phyloP scores from a whole-genome alignment of 2,113 vertebrate genomes.

The Neopipo cinnamomea region DNA sequence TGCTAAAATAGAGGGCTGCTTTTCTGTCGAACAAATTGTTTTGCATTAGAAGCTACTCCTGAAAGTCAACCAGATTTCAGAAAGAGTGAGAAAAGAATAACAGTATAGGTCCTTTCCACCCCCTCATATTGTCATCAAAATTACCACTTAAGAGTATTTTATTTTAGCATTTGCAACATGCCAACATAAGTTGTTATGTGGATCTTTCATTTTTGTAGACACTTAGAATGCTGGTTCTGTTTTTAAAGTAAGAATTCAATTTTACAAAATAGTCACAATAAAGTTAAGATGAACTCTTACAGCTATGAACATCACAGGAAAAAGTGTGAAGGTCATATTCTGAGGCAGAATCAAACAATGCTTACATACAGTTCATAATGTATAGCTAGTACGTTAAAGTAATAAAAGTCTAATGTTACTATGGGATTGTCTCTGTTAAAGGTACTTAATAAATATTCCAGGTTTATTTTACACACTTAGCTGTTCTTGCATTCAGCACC shows the following conservation, averaged over 20 bases:
- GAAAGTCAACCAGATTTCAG: not conserved
- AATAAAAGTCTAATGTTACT: not conserved
- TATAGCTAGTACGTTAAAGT: not conserved
- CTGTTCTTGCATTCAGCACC: not conserved
- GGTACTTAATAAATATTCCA: not conserved
- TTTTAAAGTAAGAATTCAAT: not conserved
- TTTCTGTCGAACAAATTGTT: not conserved
- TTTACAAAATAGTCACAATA: not conserved
- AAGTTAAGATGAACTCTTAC: not conserved
- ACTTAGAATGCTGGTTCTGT: not conserved
- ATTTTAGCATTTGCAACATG: not conserved
- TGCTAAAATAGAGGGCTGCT: not conserved
- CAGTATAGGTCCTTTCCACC: no score
- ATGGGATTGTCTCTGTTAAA: not conserved
- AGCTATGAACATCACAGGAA: not conserved
- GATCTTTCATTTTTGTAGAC: not conserved
- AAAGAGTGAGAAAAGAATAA: not conserved
- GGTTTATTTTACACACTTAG: not conserved
- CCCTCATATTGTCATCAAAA: not conserved
- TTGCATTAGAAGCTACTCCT: not conserved
- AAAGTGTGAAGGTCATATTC: not conserved
- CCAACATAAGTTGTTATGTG: not conserved
- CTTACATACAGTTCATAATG: not conserved
- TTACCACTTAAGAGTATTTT: not conserved
- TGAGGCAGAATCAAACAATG: not conserved